Evolutionary conservation across 2,888 invertebrate species (phyloP).

Genomic region (Clepsis dumicolana): DNA sequence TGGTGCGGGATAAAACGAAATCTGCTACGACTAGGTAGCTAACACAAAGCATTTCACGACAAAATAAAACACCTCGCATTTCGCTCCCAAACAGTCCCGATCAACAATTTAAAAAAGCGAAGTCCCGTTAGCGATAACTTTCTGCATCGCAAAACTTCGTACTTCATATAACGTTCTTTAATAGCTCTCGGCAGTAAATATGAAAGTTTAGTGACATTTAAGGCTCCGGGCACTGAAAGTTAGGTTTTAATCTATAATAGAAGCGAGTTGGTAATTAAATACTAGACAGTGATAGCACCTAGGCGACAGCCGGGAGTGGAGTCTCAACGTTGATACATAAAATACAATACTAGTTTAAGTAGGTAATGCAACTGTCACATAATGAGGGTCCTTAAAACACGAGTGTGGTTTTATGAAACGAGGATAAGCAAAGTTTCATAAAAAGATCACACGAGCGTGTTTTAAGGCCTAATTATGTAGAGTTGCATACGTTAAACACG

Average conservation of each 20-base stretch:
- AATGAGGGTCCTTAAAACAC: too few relatives aligned
- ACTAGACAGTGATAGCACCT: slow-evolving; percentile 19
- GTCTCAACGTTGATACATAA: background rate
- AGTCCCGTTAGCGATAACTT: slow-evolving; percentile 5
- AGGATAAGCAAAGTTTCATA: too few relatives aligned
- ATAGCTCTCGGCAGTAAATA: slow-evolving; percentile 24
- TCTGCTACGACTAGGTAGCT: too few relatives aligned
- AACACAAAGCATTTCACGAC: background rate
- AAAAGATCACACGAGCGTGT: too few relatives aligned
- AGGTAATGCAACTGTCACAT: background rate
- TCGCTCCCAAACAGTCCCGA: background rate
- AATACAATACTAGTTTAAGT: background rate
- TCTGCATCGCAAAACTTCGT: slow-evolving; percentile 6
- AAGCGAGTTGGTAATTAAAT: slow-evolving; percentile 45
- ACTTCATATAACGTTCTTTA: slow-evolving; percentile 2
- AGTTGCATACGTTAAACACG: too few relatives aligned
- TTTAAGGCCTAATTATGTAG: too few relatives aligned
- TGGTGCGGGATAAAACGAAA: too few relatives aligned
- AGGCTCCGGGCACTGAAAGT: slow-evolving; percentile 13
- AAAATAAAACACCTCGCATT: background rate
- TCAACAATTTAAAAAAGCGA: background rate
- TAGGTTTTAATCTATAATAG: slow-evolving; percentile 45
- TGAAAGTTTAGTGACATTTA: slow-evolving; percentile 28
- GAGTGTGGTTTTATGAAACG: too few relatives aligned
- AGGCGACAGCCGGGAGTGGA: background rate